Base-by-base conservation (phyloP, 1,140 invertebrate genomes). In the Drosophila saltans region DNA sequence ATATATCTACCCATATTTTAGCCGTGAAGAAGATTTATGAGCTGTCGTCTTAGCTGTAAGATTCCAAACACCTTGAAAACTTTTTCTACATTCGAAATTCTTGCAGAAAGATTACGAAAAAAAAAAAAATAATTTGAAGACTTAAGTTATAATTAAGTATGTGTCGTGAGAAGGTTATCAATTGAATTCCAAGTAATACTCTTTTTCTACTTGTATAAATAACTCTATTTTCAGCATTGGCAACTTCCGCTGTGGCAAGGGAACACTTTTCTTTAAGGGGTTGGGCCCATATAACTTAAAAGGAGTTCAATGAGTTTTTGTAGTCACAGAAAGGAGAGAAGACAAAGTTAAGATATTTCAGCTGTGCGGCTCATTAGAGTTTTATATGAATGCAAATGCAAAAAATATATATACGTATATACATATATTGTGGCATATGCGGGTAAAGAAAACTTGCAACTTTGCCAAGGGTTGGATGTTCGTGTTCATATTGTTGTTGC, bases 371-470 rank as follows among this genome's bases (percentile, higher is more conserved):
- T 43, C 24, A 26, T 43, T 26, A 43, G 59, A 62, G 21, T 16
- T 43, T 43, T 16, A 43, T 43, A 43, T 43, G 41, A 43, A 43
- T 43, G 41, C 41, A 43, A 43, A 43, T 43, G 41, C 41, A 43
- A 43, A n/a, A n/a, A 1, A 36, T 36, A 36, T 36, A 36, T 7
- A 36, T 36, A 36, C 6, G 6, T 7, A 36, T 36, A 36, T 36
- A 36, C 6, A 36, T 36, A 36, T 80, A 62, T 67, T 76, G 83
- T 88, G 83, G 83, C 80, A 83, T 69, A 88, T 88, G 83, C 83
- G 83, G 83, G 82, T 60, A 36, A 55, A 52, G 52, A 24, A 77
- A 77, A 70, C 69, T 77, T 76, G 56, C 57, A 67, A 68, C 57
- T 64, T 40, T 36, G 41, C 16, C 16, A 9, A 43, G 70, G 30